Evolutionary conservation across 2,888 invertebrate genomes (phyloP).

Genomic region (Gasteruption jaculator): DNA sequence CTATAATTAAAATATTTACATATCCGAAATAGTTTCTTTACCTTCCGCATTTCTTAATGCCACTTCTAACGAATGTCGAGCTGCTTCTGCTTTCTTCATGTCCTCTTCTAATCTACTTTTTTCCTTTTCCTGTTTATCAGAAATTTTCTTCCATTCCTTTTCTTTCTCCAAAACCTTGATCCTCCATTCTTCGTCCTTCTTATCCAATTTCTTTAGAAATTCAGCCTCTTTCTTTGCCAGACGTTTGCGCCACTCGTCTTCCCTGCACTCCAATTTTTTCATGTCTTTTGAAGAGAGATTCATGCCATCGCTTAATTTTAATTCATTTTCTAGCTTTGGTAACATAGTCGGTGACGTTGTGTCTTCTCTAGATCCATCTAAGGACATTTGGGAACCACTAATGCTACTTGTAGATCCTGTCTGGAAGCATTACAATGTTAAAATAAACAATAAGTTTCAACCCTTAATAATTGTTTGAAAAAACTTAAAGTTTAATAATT

Average conservation of each 20-base stretch:
- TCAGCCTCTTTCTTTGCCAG: slow-evolving; percentile 59
- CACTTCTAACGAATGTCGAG: slow-evolving; percentile 57
- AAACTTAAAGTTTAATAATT: too few relatives aligned
- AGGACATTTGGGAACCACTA: slow-evolving; percentile 46
- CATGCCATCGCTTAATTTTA: slow-evolving; percentile 47
- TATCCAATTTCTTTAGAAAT: slow-evolving; percentile 53
- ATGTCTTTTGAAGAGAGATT: slow-evolving; percentile 42
- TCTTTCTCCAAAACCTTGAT: slow-evolving; percentile 60
- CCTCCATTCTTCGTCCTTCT: slow-evolving; percentile 49
- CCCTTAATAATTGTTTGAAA: slow-evolving; percentile 52
- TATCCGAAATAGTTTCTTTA: too few relatives aligned
- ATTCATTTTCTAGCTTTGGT: slow-evolving; percentile 46
- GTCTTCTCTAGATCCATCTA: slow-evolving; percentile 45
- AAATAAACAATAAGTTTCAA: not conserved
- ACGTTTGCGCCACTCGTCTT: slow-evolving; percentile 45
- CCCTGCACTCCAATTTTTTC: slow-evolving; percentile 44
- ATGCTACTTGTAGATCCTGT: slow-evolving; percentile 49
- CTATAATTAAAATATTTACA: too few relatives aligned
- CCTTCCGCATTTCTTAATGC: slow-evolving; percentile 69
- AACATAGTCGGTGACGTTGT: slow-evolving; percentile 31
- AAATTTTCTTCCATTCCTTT: slow-evolving; percentile 64
- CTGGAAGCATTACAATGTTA: slow-evolving; percentile 29
- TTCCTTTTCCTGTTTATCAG: slow-evolving; percentile 60
- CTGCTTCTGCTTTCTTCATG: slow-evolving; percentile 56
- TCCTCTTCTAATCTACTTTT: slow-evolving; percentile 56